A percentile compares a stretch with the other conserved stretches of the same genome.
Evolutionary conservation across 1,140 invertebrate genomes (phyloP).

Genomic region (Calliphora vicina): DNA sequence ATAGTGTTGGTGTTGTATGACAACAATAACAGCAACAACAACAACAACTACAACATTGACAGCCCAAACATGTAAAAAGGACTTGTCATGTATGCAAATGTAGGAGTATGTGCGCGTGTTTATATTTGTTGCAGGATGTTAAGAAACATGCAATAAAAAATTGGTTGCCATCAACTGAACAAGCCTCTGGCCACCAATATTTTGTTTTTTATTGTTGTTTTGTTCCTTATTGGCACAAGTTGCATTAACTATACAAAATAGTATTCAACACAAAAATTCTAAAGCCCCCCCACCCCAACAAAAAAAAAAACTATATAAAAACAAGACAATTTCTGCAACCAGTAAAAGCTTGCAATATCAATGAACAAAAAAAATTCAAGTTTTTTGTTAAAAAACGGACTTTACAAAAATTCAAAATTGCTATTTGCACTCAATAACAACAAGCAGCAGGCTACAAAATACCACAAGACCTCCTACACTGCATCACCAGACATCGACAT

Average conservation of each 20-base stretch:
- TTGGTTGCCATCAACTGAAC: not conserved
- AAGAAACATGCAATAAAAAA: constrained; percentile 17
- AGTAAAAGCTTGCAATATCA: constrained; percentile 19
- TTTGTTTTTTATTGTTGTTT: not conserved
- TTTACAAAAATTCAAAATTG: constrained; percentile 60
- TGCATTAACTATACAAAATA: constrained; percentile 21
- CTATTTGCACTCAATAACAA: constrained; percentile 63
- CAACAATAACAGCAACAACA: not conserved
- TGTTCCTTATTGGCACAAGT: constrained; percentile 8
- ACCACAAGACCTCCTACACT: constrained; percentile 24
- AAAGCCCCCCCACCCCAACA: too few species aligned
- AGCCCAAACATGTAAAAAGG: constrained; percentile 32
- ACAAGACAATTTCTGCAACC: constrained; percentile 13
- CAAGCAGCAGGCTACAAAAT: constrained; percentile 27
- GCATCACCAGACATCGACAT: not conserved
- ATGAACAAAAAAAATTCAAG: constrained; percentile 36
- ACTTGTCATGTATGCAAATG: constrained; percentile 15
- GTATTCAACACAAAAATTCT: not conserved
- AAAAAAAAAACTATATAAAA: constrained; percentile 10
- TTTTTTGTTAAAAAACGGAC: constrained; percentile 37
- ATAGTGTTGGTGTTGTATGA: not conserved
- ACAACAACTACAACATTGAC: not conserved
- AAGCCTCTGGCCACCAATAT: constrained; percentile 30
- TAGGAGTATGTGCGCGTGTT: not conserved
- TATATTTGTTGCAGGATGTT: constrained; percentile 4